Base-by-base conservation (phyloP, 2,113 vertebrate genomes). In the Ophthalmolycus amberensis region DNA sequence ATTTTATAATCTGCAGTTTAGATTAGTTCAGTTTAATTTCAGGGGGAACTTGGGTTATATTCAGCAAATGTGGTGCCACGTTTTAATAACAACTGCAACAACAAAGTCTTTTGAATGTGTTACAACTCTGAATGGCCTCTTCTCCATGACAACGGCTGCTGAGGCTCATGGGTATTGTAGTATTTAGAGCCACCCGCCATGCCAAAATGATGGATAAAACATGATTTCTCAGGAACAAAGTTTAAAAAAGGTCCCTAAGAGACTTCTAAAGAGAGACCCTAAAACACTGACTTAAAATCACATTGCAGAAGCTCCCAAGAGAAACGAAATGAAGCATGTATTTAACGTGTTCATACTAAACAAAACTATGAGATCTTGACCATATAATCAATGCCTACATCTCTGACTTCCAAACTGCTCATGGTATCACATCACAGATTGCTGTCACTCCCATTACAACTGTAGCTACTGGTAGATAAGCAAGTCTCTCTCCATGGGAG, bases 391-490 rank as follows among this genome's bases (percentile, higher is more conserved):
- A 14, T 48, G 58, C 34, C 27, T 44, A 40, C 12, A 75, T 32
- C 38, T 69, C 65, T 74, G 48, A 37, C 29, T 50, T 82, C 16
- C 1, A 63, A 70, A 48, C 44, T n/a, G 6, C 42, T 22, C 29
- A 62, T 29, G 11, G 50, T 16, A 50, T 71, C 79, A 20, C 1
- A 29, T 0, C 27, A 66, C 64, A 73, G 48, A 80, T 66, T 10
- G 22, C 7, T 34, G 44, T 75, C 69, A 60, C 84, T 66, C 32
- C 20, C 68, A 25, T 68, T 40, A 68, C 25, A 25, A 4, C 74
- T 71, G 40, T 68, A 81, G 75, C 77, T 79, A 50, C 22, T 56
- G 44, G 79, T 46, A 52, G 75, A 75, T 80, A 80, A 70, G 77
- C 38, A 2, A 9, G 48, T 71, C 50, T 62, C 34, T 73, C 84